Percentiles rank a stretch among this genome's conserved stretches.
Evolutionary conservation across 2,888 invertebrate species (phyloP).

Genomic region (Trachelus iudaicus): DNA sequence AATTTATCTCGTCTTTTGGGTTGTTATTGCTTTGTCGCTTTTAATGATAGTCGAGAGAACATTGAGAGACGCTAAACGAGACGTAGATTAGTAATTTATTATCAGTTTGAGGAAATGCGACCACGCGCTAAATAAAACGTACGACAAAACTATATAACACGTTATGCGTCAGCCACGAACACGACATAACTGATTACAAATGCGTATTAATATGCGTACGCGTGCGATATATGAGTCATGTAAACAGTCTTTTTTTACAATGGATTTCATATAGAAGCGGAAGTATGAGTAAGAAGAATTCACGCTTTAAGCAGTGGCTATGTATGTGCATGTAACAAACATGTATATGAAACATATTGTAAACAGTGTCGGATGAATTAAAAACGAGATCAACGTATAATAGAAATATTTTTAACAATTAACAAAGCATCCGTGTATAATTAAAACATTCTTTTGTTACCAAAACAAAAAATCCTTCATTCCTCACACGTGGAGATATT

Average conservation of each 20-base stretch:
- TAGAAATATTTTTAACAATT: background rate
- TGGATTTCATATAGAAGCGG: background rate
- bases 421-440: background rate
- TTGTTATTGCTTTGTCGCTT: background rate
- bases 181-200: background rate
- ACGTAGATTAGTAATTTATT: background rate
- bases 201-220: background rate
- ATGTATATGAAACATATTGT: background rate
- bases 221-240: background rate
- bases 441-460: background rate
- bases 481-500: slow-evolving; percentile 34
- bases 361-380: background rate
- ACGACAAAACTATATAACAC: background rate
- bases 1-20: background rate
- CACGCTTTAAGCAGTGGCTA: background rate
- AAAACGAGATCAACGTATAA: background rate
- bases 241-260: background rate
- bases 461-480: background rate
- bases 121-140: background rate
- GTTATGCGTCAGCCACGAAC: background rate
- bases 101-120: background rate
- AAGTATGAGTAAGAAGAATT: background rate
- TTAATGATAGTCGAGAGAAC: background rate
- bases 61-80: background rate
- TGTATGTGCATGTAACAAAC: no score